Evolutionary conservation across 2,888 invertebrate species (phyloP), one percentile per base, ranked within the genome.

Genomic region (Tetropium fuscum): DNA sequence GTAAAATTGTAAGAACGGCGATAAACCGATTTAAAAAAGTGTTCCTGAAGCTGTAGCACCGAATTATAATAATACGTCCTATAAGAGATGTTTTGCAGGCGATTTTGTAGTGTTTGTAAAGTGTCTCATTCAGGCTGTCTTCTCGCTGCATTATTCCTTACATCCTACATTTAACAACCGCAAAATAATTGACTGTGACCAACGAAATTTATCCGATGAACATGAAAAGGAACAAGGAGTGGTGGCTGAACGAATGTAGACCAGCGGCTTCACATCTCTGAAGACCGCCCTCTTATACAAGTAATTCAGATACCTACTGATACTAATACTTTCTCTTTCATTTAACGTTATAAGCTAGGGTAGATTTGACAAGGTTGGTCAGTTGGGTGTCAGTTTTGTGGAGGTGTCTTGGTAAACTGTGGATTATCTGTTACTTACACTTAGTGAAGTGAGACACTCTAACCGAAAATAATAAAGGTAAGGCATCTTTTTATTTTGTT

Each of bases 241-340:
- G 7, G 41, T 41, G 41, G 41, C 22, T 20, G 18, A 10, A 6
- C 7, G 41, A 11, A 20, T 6, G 22, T 13, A n/a, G 19, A 7
- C 22, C 41, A 20, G 41, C 13, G 13, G 41, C 11, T 18, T 10
- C 41, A 41, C 20, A 41, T 20, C 41, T 41, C 18, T 19, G 19
- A 41, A 20, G 22, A 41, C 1, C 41, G 41, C 41, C 20, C 20
- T 41, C 22, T 20, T 13, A 34, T 34, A 7, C 34, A 34, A 34
- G 15, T 32, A 13, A 1, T 32, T 7, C 30, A 10, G 20, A 11
- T 44, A 16, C 44, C 16, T 11, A 27, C 16, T 11, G 11, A 18
- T 10, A 43, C 11, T 36, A 27, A 13, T 54, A 54, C 54, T 54
- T 54, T 54, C 54, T 54, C 54, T 54, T 54, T 45, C 32, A 27